Conservation (phyloP, 2,797 vertebrate species). For the Characodon lateralis region DNA sequence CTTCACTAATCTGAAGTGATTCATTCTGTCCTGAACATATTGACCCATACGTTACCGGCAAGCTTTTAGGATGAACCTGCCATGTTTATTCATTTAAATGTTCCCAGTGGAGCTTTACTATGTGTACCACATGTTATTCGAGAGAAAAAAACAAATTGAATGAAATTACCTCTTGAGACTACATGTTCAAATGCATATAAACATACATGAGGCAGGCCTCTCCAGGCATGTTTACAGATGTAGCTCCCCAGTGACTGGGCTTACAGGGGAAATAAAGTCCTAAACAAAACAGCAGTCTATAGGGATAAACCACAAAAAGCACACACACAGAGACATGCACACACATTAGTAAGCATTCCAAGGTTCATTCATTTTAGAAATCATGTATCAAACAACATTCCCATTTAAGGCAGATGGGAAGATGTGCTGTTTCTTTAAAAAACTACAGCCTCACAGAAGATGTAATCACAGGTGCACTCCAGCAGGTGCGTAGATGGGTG, state of each 20-base stretch:
- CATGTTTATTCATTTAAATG: conserved; percentile 13
- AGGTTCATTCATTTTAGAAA: not conserved
- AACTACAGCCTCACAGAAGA: not conserved
- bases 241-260: conserved; percentile 71
- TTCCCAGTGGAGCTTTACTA: conserved; percentile 31
- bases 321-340: conserved; percentile 10
- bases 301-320: conserved; percentile 54
- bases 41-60: conserved; percentile 6
- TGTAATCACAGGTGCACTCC: not conserved
- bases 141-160: conserved; percentile 62
- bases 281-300: conserved; percentile 73
- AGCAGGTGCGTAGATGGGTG: not conserved
- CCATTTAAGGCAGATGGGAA: not conserved
- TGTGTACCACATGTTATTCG: conserved; percentile 45
- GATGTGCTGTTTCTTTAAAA: not conserved
- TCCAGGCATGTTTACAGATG: conserved; percentile 79
- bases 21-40: conserved; percentile 12
- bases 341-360: conserved; percentile 2
- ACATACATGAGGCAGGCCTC: conserved; percentile 52
- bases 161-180: conserved; percentile 71
- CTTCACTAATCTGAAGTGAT: conserved; percentile 18
- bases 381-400: not conserved
- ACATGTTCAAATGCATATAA: conserved; percentile 42
- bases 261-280: conserved; percentile 66
- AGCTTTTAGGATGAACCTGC: conserved; percentile 17